phyloP scores from a whole-genome alignment of 2,797 vertebrate species.

The Falco columbarius region DNA sequence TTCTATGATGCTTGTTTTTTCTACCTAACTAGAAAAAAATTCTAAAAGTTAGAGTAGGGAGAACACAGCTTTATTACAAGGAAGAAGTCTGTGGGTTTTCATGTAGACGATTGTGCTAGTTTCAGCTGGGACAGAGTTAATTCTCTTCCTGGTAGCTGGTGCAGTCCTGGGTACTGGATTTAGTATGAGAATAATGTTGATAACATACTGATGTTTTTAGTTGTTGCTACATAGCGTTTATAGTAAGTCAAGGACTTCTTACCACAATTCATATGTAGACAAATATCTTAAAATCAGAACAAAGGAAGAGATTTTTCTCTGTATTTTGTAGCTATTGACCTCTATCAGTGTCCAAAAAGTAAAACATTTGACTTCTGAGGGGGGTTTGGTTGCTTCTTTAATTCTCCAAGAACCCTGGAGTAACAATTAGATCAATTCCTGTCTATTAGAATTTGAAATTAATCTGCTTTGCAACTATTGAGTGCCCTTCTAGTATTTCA shows the following conservation, averaged over 20 bases:
- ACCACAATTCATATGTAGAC: background rate
- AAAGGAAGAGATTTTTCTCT: background rate
- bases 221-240: no score
- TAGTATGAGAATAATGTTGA: no score
- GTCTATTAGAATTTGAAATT: slow-evolving; percentile 59
- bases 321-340: background rate
- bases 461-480: slow-evolving; percentile 37
- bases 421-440: slow-evolving; percentile 53
- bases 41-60: background rate
- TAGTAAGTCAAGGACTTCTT: no score
- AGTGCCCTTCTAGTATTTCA: slow-evolving; percentile 12
- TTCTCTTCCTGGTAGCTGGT: no score
- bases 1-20: background rate
- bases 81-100: background rate
- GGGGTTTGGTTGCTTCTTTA: background rate
- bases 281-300: background rate
- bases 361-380: background rate
- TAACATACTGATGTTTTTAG: no score
- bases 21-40: background rate
- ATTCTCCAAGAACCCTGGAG: background rate
- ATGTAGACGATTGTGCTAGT: background rate
- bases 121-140: no score
- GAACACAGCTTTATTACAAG: background rate
- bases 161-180: no score
- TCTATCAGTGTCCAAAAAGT: background rate